A percentile compares a stretch with the other conserved stretches of the same genome.
These are phyloP conservation scores for Ganaspis brasiliensis DNA, from an alignment of 2,888 invertebrate genomes.

Conservation along the genomic window DNA sequence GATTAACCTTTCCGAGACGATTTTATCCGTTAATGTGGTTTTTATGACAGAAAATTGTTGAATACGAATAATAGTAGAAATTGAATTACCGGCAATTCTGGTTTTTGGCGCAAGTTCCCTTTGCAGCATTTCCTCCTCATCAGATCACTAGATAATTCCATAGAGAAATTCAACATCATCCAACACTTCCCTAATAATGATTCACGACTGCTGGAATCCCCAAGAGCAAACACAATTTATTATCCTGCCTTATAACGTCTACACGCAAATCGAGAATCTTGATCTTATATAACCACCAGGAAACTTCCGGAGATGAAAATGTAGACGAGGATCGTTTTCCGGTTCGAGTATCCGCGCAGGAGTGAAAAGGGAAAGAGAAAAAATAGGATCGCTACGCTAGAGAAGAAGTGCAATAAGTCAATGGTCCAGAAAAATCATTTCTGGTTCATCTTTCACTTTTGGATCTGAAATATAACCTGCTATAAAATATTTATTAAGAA, in stretches of 20 bases:
- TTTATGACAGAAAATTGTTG: not conserved
- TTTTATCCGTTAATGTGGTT: too few relatives aligned
- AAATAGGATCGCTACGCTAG: constrained; percentile 1
- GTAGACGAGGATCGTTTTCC: constrained; percentile 41
- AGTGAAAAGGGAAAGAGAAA: constrained; percentile 6
- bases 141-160: constrained; percentile 18
- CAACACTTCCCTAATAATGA: constrained; percentile 38
- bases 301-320: constrained; percentile 43
- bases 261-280: constrained; percentile 38
- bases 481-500: not conserved
- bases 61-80: not conserved
- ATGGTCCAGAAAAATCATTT: constrained; percentile 63
- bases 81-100: not conserved
- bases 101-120: not conserved
- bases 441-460: not conserved
- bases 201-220: constrained; percentile 20
- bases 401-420: constrained; percentile 60
- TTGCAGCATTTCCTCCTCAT: not conserved
- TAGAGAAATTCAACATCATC: constrained; percentile 20
- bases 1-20: too few relatives aligned
- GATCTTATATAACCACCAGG: constrained; percentile 42
- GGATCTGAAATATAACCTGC: not conserved
- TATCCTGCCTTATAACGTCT: constrained; percentile 32
- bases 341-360: constrained; percentile 29
- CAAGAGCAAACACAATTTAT: constrained; percentile 37